A percentile compares a stretch with the other conserved stretches of the same genome.
Evolutionary conservation across 2,113 vertebrate species (phyloP).

Genomic region (Hippolais icterina): DNA sequence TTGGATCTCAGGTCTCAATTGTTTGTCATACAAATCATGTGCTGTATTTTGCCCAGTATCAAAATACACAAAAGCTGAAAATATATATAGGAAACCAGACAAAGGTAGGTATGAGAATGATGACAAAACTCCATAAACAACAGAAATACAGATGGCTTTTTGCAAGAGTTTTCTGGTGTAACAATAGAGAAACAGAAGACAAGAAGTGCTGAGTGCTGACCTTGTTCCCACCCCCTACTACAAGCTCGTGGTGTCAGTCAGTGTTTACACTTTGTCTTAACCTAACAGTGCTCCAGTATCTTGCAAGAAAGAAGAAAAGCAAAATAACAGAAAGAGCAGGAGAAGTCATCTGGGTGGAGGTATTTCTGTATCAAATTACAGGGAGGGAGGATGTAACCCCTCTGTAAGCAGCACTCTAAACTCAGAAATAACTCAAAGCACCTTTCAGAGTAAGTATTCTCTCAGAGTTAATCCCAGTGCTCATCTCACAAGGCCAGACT

Average conservation of each 20-base stretch:
- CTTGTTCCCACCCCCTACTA: not conserved
- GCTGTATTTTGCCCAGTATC: not conserved
- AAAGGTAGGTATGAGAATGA: not conserved
- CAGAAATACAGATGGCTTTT: not conserved
- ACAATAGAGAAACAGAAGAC: not conserved
- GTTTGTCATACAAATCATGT: not conserved
- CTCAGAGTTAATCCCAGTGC: not conserved
- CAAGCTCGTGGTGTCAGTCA: not conserved
- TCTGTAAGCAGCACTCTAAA: not conserved
- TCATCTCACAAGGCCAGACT: not conserved
- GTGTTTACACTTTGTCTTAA: not conserved
- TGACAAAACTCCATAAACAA: not conserved
- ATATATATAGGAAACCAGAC: not conserved
- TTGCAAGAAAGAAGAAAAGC: not conserved
- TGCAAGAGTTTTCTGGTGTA: not conserved
- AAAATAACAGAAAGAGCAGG: not conserved
- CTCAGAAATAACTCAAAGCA: not conserved
- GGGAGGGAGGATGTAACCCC: not conserved
- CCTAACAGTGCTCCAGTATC: not conserved
- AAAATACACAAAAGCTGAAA: not conserved
- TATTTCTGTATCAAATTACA: not conserved
- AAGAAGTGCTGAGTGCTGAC: not conserved
- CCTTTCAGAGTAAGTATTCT: not conserved
- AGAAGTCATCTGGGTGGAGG: not conserved
- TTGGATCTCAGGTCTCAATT: not conserved